Conservation (phyloP, 2,797 vertebrate genomes). For the Geotria australis region DNA sequence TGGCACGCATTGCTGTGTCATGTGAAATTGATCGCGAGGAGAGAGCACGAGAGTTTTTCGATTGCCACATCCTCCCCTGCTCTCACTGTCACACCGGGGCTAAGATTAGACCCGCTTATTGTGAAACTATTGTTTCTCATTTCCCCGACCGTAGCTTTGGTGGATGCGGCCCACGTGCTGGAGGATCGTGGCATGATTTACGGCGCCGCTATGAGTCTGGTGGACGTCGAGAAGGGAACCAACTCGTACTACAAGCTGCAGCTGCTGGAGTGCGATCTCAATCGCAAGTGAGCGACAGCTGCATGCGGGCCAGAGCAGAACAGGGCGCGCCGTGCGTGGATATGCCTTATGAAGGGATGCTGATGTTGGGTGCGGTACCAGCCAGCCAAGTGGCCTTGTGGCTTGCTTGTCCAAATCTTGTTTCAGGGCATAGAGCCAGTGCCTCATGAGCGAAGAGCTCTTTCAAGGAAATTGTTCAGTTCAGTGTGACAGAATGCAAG, state of each 20-base stretch:
- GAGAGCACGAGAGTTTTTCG: too few relatives aligned
- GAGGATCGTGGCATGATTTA: constrained; percentile 80
- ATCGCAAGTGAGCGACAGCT: constrained; percentile 26
- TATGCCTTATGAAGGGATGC: background rate
- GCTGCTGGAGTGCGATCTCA: constrained; percentile 65
- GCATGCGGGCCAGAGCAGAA: background rate
- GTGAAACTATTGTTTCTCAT: too few relatives aligned
- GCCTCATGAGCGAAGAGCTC: too few relatives aligned
- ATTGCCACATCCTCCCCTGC: too few relatives aligned
- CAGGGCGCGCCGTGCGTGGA: too few relatives aligned
- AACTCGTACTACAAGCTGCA: constrained; percentile 97
- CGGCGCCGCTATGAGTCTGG: constrained; percentile 70
- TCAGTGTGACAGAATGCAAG: too few relatives aligned
- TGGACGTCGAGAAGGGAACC: constrained; percentile 70
- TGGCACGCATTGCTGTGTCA: background rate
- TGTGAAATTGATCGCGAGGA: background rate
- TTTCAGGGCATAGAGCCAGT: too few relatives aligned
- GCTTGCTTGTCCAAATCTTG: too few relatives aligned
- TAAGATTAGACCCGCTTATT: too few relatives aligned
- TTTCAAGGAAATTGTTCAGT: too few relatives aligned
- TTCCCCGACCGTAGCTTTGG: constrained; percentile 22
- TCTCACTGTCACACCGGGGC: too few relatives aligned
- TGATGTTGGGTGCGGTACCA: background rate
- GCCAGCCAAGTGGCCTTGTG: too few relatives aligned
- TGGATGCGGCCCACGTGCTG: constrained; percentile 68